phyloP scores from a whole-genome alignment of 2,888 invertebrate genomes.

The Serrognathus titanus region DNA sequence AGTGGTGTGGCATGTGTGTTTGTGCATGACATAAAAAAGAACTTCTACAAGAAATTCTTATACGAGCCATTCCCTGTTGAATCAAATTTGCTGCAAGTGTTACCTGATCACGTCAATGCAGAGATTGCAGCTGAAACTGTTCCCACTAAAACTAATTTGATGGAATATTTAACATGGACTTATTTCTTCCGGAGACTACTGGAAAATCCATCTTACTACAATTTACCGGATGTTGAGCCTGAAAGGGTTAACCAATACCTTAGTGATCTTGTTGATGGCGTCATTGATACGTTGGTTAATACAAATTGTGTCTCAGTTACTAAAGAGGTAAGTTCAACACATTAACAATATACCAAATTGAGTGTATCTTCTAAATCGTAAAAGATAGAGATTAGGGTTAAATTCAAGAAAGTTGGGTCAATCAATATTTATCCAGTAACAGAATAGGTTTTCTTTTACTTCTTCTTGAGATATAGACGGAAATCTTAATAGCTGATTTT shows the following conservation, averaged over 20 bases:
- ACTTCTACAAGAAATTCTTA: constrained; percentile 97
- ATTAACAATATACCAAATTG: no score
- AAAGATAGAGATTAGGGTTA: not conserved
- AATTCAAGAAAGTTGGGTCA: no score
- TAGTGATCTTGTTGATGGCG: constrained; percentile 75
- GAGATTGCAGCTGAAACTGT: constrained; percentile 96
- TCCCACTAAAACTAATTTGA: constrained; percentile 83
- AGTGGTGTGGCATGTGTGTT: constrained; percentile 84
- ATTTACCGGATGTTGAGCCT: constrained; percentile 69
- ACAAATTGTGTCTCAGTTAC: constrained; percentile 75
- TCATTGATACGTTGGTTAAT: constrained; percentile 66
- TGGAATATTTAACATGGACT: constrained; percentile 98
- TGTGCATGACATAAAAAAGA: constrained; percentile 96
- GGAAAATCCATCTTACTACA: constrained; percentile 90
- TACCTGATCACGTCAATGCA: constrained; percentile 97
- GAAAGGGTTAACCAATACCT: constrained; percentile 71
- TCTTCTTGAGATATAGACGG: no score
- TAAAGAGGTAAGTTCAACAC: constrained; percentile 58
- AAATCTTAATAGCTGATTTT: no score
- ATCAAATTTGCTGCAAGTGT: constrained; percentile 86
- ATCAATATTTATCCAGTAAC: no score
- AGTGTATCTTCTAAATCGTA: no score
- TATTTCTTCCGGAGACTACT: constrained; percentile 87
- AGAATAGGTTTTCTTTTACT: no score
- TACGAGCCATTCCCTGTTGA: constrained; percentile 99